A percentile compares a stretch with the other conserved stretches of the same genome.
These are phyloP conservation scores for Oscheius sp. DNA, from an alignment of 1,140 invertebrate genomes.

Conservation along the genomic window DNA sequence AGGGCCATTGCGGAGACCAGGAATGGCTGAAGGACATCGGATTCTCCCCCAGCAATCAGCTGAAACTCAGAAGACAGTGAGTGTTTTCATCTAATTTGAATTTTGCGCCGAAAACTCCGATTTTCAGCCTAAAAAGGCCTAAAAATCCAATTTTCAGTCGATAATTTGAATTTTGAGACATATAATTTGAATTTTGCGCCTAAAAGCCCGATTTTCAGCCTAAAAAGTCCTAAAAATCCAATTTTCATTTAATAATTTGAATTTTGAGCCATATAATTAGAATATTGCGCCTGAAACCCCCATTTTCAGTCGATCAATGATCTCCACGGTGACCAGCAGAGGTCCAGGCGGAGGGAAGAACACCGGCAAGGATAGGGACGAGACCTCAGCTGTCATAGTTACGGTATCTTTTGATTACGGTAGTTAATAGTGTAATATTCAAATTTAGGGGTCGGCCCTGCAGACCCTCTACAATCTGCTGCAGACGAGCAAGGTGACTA, in stretches of 20 bases:
- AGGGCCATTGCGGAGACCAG: not conserved
- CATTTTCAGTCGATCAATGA: not conserved
- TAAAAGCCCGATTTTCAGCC: too few relatives aligned
- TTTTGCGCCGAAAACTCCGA: too few relatives aligned
- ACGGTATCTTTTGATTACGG: not conserved
- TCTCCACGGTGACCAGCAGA: not conserved
- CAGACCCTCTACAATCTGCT: slow-evolving; percentile 29
- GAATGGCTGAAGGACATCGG: slow-evolving; percentile 10
- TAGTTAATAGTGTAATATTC: slow-evolving; percentile 1
- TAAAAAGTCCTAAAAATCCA: too few relatives aligned
- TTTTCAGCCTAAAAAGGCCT: too few relatives aligned
- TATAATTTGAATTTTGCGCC: too few relatives aligned
- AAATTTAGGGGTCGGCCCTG: slow-evolving; percentile 12
- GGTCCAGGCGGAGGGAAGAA: not conserved
- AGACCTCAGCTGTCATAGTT: not conserved
- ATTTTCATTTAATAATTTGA: too few relatives aligned
- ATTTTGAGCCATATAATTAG: too few relatives aligned
- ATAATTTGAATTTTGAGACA: too few relatives aligned
- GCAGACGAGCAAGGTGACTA: slow-evolving; percentile 12
- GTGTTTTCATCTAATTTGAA: too few relatives aligned
- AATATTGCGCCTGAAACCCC: too few relatives aligned
- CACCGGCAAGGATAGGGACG: not conserved
- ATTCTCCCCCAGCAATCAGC: not conserved
- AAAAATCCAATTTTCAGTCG: too few relatives aligned
- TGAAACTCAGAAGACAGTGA: slow-evolving; percentile 5